phyloP scores from a whole-genome alignment of 2,888 invertebrate species.

The Caenorhabditis panamensis region DNA sequence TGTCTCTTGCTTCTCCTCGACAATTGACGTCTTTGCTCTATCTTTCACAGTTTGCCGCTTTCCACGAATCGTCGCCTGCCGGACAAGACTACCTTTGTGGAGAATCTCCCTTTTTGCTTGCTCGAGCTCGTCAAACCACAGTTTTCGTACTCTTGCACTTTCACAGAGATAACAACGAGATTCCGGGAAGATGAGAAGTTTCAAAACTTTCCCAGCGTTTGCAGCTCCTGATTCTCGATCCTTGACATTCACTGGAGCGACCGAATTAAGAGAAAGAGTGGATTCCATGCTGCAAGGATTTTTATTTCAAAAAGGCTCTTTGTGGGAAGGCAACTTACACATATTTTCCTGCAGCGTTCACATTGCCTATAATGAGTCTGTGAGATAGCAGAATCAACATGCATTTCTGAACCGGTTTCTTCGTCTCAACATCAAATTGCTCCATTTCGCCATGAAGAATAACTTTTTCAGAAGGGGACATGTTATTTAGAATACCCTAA shows the following conservation, averaged over 20 bases:
- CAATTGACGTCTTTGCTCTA: neutral
- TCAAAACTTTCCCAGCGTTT: constrained; percentile 74
- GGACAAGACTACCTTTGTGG: constrained; percentile 72
- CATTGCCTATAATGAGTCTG: constrained; percentile 74
- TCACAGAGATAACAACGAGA: constrained; percentile 75
- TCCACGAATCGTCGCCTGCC: constrained; percentile 80
- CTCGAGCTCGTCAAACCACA: constrained; percentile 80
- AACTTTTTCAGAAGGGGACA: constrained; percentile 75
- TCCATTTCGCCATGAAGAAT: constrained; percentile 77
- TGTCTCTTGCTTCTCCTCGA: constrained; percentile 14
- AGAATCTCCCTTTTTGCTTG: constrained; percentile 70
- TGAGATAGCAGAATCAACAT: constrained; percentile 77
- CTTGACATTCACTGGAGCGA: constrained; percentile 79
- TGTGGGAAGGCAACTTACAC: constrained; percentile 52
- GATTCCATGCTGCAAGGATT: constrained; percentile 72
- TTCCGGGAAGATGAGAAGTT: constrained; percentile 79
- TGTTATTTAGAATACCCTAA: constrained; percentile 76
- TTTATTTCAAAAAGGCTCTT: constrained; percentile 2
- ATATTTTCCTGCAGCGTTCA: constrained; percentile 64
- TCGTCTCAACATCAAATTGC: constrained; percentile 76
- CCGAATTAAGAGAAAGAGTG: constrained; percentile 73
- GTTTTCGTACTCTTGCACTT: constrained; percentile 73
- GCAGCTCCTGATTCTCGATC: constrained; percentile 70
- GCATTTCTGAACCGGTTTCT: constrained; percentile 68
- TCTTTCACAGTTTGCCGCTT: constrained; percentile 66